Evolutionary conservation across 1,140 invertebrate species (phyloP), one percentile per base, ranked within the genome.

Genomic region (Odontomachus brunneus): DNA sequence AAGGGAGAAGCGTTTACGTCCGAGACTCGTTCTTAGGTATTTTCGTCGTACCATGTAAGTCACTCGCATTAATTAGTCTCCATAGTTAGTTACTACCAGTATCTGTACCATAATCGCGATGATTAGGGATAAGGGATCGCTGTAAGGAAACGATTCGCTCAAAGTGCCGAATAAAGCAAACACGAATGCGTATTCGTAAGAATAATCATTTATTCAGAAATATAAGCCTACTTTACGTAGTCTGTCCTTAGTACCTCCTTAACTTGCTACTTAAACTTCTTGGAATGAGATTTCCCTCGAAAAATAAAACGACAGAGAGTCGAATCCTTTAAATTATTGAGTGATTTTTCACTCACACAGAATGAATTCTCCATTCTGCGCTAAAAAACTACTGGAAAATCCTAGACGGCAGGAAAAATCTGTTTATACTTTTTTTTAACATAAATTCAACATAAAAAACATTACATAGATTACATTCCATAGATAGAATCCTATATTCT

Each of bases 101-200:
- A 83, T 48, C 65, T 83, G 24, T 73, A 44, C 38, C 59, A 67
- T 38, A 24, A 75, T 63, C 22, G n/a, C 48, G 44, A 19, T 69
- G 44, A 57, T 53, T 53, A 78, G 49, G 9, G 29, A 2, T 33
- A 63, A 74, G 22, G 38, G 38, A 60, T 80, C 53, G 29, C 29
- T 86, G 86, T 87, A 87, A 87, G 55, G 29, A 82, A 48, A 78
- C 14, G 14, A 72, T 74, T 84, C 83, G 86, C 85, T 87, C 82
- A 84, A 89, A 82, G 72, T 84, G 81, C 86, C 88, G 73, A 83
- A 87, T 85, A 86, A 89, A 87, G 19, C 38, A 44, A 44, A 84
- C 24, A 82, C 24, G 62, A 69, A 26, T 24, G 63, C 60, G 82
- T 24, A 84, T 4, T 76, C 7, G 26, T 14, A n/a, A 33, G 24